Evolutionary conservation across 2,113 vertebrate species (phyloP), one percentile per base, ranked within the genome.

Genomic region (Limanda limanda): DNA sequence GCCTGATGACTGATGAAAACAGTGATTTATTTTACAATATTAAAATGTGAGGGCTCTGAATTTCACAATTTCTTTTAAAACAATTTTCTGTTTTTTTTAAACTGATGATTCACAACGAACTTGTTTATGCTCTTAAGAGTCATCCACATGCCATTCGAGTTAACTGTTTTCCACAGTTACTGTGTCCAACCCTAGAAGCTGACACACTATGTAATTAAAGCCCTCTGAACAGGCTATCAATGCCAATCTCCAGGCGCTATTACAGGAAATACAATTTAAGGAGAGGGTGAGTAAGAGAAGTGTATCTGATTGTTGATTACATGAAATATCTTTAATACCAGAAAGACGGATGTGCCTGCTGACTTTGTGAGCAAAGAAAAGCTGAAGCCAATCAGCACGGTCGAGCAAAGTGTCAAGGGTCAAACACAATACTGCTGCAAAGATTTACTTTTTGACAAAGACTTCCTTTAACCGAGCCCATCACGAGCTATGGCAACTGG

Each of bases 391-490:
- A 63, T 60, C 78, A 70, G 47, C n/a, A 11, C 1, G 5, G 73
- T 47, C 21, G 62, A 59, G 45, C 45, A 59, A 35, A 71, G 24
- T 47, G 61, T 59, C 35, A 47, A 1, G 2, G 71, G 70, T 80
- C 70, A 82, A 72, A 79, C 20, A 63, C 3, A 48, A 56, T 7
- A 61, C 57, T 21, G 31, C 60, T 61, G 15, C 37, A 66, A 78
- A 82, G 71, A 72, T 72, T 62, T 72, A 71, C 47, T 62, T 76
- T 52, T 25, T 31, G 23, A 83, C 71, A 72, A 81, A 77, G 82
- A 85, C 65, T 83, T 79, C 56, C 79, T 83, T 83, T 77, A 68
- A 71, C 75, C 60, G 66, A 48, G 51, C 14, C 60, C n/a, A 68
- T 55, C 58, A 2, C 75, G 24, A 69, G 76, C 70, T 62, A 20